These are phyloP conservation scores for Helostoma temminkii DNA, from an alignment of 2,797 vertebrate species.

Conservation along the genomic window DNA sequence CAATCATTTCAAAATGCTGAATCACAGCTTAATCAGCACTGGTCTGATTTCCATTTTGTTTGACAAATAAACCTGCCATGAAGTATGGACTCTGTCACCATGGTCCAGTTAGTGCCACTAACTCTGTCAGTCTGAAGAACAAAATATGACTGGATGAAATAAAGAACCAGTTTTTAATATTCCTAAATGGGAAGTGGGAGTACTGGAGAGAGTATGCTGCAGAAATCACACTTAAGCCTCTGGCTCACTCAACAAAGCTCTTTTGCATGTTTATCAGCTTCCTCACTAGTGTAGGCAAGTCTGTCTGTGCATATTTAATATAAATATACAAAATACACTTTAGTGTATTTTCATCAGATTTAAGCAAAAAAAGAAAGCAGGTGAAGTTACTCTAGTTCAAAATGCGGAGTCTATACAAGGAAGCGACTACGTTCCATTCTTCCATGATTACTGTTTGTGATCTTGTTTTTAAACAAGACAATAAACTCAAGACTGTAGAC, in stretches of 20 bases:
- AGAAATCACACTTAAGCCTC: slow-evolving; percentile 73
- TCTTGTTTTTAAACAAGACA: not conserved
- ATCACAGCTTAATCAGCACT: slow-evolving; percentile 30
- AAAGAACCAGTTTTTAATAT: slow-evolving; percentile 68
- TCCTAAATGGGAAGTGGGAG: slow-evolving; percentile 60
- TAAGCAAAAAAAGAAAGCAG: not conserved
- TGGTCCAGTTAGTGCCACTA: slow-evolving; percentile 24
- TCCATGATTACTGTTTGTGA: not conserved
- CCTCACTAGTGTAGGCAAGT: slow-evolving; percentile 21
- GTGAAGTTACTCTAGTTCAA: not conserved
- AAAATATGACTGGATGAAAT: slow-evolving; percentile 48
- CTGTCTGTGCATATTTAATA: not conserved
- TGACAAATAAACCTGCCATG: slow-evolving; percentile 31
- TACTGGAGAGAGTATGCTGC: slow-evolving; percentile 44
- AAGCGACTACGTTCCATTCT: not conserved
- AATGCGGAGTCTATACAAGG: not conserved
- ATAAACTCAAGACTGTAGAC: not conserved
- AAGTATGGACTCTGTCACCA: slow-evolving; percentile 32
- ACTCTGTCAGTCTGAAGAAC: slow-evolving; percentile 53
- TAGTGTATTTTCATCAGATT: slow-evolving; percentile 19
- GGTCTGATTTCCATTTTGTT: slow-evolving; percentile 41
- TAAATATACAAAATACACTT: not conserved
- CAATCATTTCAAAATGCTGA: slow-evolving; percentile 23
- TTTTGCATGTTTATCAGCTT: slow-evolving; percentile 34
- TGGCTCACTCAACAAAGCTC: slow-evolving; percentile 47